Percentiles rank a stretch among this genome's conserved stretches.
phyloP scores from a whole-genome alignment of 1,140 invertebrate species.

The Drosophila melanica region DNA sequence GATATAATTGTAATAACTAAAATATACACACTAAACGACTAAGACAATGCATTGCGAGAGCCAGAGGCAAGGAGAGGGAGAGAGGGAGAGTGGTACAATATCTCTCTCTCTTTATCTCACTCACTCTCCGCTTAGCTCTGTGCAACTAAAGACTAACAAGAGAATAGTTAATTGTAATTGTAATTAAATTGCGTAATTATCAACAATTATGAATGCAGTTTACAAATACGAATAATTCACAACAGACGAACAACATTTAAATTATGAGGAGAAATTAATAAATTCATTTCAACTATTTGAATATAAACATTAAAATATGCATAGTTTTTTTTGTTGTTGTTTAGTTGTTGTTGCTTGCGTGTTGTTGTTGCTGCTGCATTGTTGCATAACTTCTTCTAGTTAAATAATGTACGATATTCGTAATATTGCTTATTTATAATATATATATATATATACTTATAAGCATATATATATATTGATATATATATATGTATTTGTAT shows the following conservation, averaged over 20 bases:
- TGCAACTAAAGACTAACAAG: constrained; percentile 74
- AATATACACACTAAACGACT: constrained; percentile 80
- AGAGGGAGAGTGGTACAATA: neutral
- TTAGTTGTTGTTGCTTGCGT: constrained; percentile 24
- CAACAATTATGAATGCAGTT: constrained; percentile 37
- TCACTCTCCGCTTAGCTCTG: constrained; percentile 30
- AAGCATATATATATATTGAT: constrained; percentile 27
- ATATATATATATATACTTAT: constrained; percentile 36
- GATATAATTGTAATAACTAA: constrained; percentile 72
- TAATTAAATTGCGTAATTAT: constrained; percentile 50
- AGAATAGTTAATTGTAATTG: constrained; percentile 49
- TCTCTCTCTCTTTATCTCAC: neutral
- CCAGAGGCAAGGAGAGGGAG: constrained; percentile 7
- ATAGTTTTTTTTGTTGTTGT: constrained; percentile 33
- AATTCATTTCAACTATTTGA: constrained; percentile 75
- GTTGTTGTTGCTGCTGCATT: constrained; percentile 24
- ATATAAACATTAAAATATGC: constrained; percentile 44
- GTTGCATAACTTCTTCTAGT: constrained; percentile 66
- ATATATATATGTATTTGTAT: constrained; percentile 29
- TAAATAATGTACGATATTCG: constrained; percentile 53
- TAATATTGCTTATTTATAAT: constrained; percentile 60
- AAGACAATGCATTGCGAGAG: constrained; percentile 72
- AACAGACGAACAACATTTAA: constrained; percentile 73
- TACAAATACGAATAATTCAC: constrained; percentile 29
- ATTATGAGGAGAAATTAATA: constrained; percentile 79